Conservation (phyloP, 1,140 invertebrate species). For the Bombyx mandarina region DNA sequence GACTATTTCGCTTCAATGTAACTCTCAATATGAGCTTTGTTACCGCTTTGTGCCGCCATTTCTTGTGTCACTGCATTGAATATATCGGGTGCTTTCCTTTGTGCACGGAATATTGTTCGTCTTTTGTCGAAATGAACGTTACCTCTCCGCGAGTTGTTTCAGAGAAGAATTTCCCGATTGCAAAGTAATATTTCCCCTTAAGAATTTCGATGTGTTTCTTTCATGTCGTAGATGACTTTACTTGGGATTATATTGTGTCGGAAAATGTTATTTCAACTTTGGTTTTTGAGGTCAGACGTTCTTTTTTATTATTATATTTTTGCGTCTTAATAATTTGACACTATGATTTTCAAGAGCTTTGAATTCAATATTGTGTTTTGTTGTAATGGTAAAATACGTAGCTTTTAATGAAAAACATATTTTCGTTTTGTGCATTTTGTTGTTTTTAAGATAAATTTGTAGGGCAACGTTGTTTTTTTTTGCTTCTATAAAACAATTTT, state of each 20-base stretch:
- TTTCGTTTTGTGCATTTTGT: too few species aligned
- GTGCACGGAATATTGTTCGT: constrained; percentile 68
- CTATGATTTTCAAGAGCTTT: too few species aligned
- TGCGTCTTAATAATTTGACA: too few species aligned
- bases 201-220: constrained; percentile 66
- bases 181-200: constrained; percentile 69
- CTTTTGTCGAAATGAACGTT: constrained; percentile 68
- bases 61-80: constrained; percentile 70
- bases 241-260: constrained; percentile 50
- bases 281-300: constrained; percentile 29
- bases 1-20: constrained; percentile 29
- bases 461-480: too few species aligned
- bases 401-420: too few species aligned
- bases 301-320: constrained; percentile 9
- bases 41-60: constrained; percentile 64
- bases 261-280: constrained; percentile 37
- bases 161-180: constrained; percentile 65
- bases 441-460: too few species aligned
- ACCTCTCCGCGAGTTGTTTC: constrained; percentile 67
- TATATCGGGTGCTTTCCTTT: constrained; percentile 68
- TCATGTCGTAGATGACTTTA: constrained; percentile 60
- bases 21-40: constrained; percentile 68
- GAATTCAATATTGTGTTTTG: too few species aligned
- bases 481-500: too few species aligned
- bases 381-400: too few species aligned